phyloP scores from a whole-genome alignment of 2,888 invertebrate genomes.

The Cheilosia pagana region DNA sequence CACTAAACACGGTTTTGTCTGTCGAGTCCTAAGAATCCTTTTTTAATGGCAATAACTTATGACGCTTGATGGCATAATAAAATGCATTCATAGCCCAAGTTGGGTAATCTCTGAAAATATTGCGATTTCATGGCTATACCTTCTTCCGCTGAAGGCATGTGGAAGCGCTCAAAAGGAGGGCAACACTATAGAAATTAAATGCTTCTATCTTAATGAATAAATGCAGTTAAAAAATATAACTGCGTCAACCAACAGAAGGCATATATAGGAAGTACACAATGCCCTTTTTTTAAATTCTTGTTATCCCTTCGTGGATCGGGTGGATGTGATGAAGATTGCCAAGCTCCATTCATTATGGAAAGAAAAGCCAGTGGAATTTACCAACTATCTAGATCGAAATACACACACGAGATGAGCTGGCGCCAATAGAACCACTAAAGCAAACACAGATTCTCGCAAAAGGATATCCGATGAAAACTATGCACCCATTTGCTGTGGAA shows the following conservation, averaged over 20 bases:
- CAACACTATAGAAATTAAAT: background rate
- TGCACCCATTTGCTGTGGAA: conserved; percentile 7
- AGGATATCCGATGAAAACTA: background rate
- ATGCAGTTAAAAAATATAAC: too few relatives aligned
- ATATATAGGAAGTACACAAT: too few relatives aligned
- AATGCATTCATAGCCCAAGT: background rate
- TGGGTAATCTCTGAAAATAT: background rate
- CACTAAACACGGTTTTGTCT: background rate
- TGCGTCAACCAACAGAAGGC: too few relatives aligned
- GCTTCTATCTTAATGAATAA: too few relatives aligned
- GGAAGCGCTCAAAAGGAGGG: background rate
- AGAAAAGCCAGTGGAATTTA: too few relatives aligned
- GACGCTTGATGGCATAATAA: background rate
- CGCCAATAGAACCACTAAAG: background rate
- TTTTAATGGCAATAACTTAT: background rate
- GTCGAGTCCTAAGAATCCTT: background rate
- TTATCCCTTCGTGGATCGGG: too few relatives aligned
- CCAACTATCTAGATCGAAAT: too few relatives aligned
- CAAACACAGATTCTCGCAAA: background rate
- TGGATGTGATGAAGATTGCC: too few relatives aligned
- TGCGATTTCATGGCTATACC: background rate
- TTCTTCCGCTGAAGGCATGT: background rate
- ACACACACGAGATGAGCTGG: background rate
- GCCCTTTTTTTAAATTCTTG: too few relatives aligned
- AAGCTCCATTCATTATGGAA: too few relatives aligned